Evolutionary conservation across 2,888 invertebrate species (phyloP), one percentile per base, ranked within the genome.

Genomic region (Xestobium rufovillosum): DNA sequence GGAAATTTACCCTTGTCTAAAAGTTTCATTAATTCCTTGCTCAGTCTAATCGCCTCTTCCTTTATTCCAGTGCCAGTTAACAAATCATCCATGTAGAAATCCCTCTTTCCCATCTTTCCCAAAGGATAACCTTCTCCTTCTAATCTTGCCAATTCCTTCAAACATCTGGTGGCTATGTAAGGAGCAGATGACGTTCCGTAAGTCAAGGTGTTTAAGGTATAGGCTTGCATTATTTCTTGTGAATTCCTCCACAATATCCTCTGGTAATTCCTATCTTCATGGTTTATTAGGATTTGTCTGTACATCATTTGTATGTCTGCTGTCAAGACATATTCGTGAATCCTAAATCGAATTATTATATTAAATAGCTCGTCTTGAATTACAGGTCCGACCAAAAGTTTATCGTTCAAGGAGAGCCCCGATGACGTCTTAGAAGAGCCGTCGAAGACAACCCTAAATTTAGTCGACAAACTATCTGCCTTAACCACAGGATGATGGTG

Each of bases 261-360:
- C 16, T 38, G 36, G 14, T 39, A 27, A 34, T 34, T 38, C 8
- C 28, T 35, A 6, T 44, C 39, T 10, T 32, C 17, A 2, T 39
- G 41, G 11, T 40, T 38, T 1, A 41, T 27, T 17, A 13, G 26
- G 8, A 43, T 45, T 19, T 41, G 35, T 9, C 45, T 15, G 19
- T 33, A 45, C 41, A 45, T 45, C 32, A 43, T 45, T 34, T 41
- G 19, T 14, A 39, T 43, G 25, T 45, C 43, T 2, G 16, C 17
- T 8, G 30, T 39, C 1, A 43, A 23, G 12, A 41, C 36, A 31
- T 16, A 41, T 33, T 41, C 32, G n/a, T n/a, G n/a, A n/a, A n/a
- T n/a, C n/a, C n/a, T n/a, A n/a, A n/a, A n/a, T 14, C 36, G 33
- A 39, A n/a, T 34, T 17, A 44, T 19, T 23, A 44, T 37, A 17